Conservation (phyloP, 2,888 invertebrate species). For the Campaea margaritaria region DNA sequence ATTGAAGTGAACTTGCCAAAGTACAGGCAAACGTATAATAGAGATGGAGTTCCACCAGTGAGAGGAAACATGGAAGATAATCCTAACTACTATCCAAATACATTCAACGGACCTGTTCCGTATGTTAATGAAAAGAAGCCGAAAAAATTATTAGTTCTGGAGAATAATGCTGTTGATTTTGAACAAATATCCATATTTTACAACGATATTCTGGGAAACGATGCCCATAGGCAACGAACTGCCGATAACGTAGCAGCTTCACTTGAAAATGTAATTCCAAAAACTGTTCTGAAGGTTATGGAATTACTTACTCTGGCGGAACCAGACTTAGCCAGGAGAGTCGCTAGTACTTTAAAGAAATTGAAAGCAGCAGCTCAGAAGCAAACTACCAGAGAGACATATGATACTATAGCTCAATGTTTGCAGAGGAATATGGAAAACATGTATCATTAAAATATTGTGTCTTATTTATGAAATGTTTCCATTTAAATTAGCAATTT, state of each 20-base stretch:
- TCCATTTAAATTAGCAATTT: too few species aligned
- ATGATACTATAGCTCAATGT: conserved; percentile 29
- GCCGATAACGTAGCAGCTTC: conserved; percentile 29
- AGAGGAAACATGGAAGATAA: conserved; percentile 47
- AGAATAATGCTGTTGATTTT: conserved; percentile 48
- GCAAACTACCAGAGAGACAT: conserved; percentile 14
- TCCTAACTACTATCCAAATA: conserved; percentile 57
- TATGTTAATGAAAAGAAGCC: conserved; percentile 48
- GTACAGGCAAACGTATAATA: conserved; percentile 47
- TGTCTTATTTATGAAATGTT: background rate
- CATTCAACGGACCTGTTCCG: conserved; percentile 54
- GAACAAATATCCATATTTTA: conserved; percentile 90
- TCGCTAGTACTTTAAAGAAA: conserved; percentile 62
- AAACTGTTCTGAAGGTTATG: conserved; percentile 87
- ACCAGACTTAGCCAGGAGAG: conserved; percentile 88
- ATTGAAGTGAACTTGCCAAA: conserved; percentile 52
- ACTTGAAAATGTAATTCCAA: conserved; percentile 28
- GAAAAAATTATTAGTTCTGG: conserved; percentile 41
- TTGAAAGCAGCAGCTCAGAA: conserved; percentile 21
- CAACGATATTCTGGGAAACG: conserved; percentile 86
- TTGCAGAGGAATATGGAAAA: conserved; percentile 1
- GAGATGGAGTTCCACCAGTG: conserved; percentile 52
- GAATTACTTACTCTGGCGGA: conserved; percentile 91
- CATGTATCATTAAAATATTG: background rate
- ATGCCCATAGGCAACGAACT: conserved; percentile 42